Evolutionary conservation across 2,888 invertebrate genomes (phyloP).

Genomic region (Cremastinae sp.): DNA sequence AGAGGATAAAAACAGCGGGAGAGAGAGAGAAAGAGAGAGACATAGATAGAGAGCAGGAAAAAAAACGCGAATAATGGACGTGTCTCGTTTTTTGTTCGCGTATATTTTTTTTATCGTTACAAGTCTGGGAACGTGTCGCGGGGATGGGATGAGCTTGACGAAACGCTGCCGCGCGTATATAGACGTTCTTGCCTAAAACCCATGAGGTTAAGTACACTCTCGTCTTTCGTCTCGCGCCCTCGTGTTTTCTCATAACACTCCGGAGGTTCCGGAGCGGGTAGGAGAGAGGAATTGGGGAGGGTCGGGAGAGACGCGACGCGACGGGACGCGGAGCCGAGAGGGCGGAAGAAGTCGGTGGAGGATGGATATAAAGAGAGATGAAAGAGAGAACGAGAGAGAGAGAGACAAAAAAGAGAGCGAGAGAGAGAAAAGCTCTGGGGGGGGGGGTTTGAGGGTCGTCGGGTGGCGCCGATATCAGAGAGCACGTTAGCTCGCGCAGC

Average conservation of each 20-base stretch:
- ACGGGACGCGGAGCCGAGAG: no score
- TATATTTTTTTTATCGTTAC: background rate
- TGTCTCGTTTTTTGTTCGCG: background rate
- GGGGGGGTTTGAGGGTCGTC: background rate
- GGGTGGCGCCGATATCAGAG: constrained; percentile 39
- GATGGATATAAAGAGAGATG: no score
- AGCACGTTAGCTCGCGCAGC: constrained; percentile 56
- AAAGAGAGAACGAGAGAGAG: no score
- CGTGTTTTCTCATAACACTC: constrained; percentile 52
- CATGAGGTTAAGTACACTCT: constrained; percentile 51
- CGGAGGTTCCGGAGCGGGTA: constrained; percentile 20
- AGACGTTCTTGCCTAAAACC: constrained; percentile 34
- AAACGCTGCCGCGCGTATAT: constrained; percentile 10
- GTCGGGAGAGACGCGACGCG: background rate
- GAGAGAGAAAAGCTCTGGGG: background rate
- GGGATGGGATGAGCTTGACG: constrained; percentile 12
- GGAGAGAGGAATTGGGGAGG: background rate
- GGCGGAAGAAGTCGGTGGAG: no score
- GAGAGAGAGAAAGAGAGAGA: no score
- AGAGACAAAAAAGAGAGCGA: background rate
- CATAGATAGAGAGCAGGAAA: background rate
- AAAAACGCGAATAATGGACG: constrained; percentile 1
- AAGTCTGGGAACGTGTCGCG: constrained; percentile 12
- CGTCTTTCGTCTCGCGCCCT: constrained; percentile 45
- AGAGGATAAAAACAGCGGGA: no score